Conservation (phyloP, 2,888 invertebrate species). For the Drosophila atroscutellata region DNA sequence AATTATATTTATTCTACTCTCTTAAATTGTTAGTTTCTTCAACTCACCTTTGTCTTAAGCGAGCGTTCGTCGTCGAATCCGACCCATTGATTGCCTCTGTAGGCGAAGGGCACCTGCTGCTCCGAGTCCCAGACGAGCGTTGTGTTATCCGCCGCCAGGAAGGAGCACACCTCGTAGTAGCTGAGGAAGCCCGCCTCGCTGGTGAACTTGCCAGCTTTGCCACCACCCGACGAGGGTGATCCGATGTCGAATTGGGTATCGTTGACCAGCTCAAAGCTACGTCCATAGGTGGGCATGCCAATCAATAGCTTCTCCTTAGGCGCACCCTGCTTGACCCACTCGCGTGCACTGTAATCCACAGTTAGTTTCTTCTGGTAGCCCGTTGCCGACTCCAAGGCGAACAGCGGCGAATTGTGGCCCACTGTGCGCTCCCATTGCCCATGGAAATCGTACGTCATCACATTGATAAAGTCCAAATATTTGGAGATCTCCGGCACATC, state of each 20-base stretch:
- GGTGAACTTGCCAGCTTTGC: constrained; percentile 93
- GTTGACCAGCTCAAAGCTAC: constrained; percentile 95
- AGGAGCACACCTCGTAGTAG: constrained; percentile 97
- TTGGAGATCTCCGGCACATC: constrained; percentile 97
- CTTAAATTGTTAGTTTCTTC: neutral
- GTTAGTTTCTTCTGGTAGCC: constrained; percentile 97
- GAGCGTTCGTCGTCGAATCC: constrained; percentile 97
- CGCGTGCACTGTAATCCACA: constrained; percentile 95
- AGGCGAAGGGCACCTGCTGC: constrained; percentile 97
- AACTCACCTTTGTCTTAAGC: constrained; percentile 93
- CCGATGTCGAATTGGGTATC: constrained; percentile 96
- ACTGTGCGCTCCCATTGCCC: constrained; percentile 97
- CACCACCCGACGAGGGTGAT: constrained; percentile 95
- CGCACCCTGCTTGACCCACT: constrained; percentile 97
- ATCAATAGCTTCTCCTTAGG: constrained; percentile 97
- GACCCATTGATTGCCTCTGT: constrained; percentile 96
- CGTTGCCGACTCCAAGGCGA: constrained; percentile 94
- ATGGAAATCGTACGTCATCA: constrained; percentile 98
- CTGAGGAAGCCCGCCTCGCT: constrained; percentile 97
- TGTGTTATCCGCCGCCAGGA: constrained; percentile 94
- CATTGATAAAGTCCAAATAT: constrained; percentile 96
- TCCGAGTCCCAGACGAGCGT: constrained; percentile 98
- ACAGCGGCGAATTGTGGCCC: constrained; percentile 96
- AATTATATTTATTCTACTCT: neutral
- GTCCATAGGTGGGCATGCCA: constrained; percentile 97